phyloP scores from a whole-genome alignment of 2,113 vertebrate species.

The Silurus glanis region DNA sequence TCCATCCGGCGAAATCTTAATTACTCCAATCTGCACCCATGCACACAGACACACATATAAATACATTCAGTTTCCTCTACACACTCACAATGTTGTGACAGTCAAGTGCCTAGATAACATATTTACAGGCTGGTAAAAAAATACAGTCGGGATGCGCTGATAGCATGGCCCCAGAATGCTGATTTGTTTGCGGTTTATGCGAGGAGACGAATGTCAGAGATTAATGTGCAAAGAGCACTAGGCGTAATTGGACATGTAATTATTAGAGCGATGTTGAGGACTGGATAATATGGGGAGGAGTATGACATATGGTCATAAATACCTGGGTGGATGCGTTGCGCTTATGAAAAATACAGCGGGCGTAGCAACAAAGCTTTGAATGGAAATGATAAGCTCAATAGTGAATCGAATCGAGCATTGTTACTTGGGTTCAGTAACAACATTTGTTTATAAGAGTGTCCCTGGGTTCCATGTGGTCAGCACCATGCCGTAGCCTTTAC shows the following conservation, averaged over 20 bases:
- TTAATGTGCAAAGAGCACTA: conserved; percentile 48
- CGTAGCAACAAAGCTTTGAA: background rate
- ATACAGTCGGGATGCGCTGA: conserved; percentile 36
- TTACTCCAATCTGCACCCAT: conserved; percentile 57
- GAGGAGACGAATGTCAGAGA: conserved; percentile 44
- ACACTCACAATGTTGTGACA: conserved; percentile 26
- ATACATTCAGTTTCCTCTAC: background rate
- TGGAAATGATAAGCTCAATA: background rate
- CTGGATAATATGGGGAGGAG: conserved; percentile 43
- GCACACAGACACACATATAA: conserved; percentile 45
- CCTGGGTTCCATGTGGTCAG: background rate
- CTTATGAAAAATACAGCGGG: conserved; percentile 36
- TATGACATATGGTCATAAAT: conserved; percentile 51
- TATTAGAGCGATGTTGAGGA: conserved; percentile 50
- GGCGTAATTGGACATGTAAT: conserved; percentile 50
- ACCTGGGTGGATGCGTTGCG: conserved; percentile 22
- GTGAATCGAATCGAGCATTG: background rate
- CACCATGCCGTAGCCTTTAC: conserved; percentile 39
- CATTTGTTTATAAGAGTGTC: background rate
- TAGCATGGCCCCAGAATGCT: conserved; percentile 36
- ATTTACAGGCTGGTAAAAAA: conserved; percentile 54
- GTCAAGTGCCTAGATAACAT: conserved; percentile 44
- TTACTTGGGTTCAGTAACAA: background rate
- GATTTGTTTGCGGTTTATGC: conserved; percentile 45
- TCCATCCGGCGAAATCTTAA: conserved; percentile 60